A percentile compares a stretch with the other conserved stretches of the same genome.
These are phyloP conservation scores for Brachionus manjavacas DNA, from an alignment of 1,140 invertebrate species.

Conservation along the genomic window DNA sequence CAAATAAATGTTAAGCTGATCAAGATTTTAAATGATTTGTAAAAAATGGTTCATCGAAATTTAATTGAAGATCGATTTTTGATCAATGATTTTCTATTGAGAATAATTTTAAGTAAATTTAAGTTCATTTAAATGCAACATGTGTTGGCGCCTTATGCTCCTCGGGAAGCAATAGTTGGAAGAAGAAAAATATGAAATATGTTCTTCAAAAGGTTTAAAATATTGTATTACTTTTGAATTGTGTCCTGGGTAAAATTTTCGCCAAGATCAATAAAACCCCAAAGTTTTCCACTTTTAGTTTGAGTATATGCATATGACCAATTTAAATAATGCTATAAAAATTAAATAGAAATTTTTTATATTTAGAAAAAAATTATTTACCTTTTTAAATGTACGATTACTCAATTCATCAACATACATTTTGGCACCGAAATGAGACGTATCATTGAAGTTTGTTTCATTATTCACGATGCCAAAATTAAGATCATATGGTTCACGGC, in stretches of 20 bases:
- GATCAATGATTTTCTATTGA: too few species aligned
- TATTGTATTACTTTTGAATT: conserved; percentile 58
- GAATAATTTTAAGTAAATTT: too few species aligned
- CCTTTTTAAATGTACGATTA: conserved; percentile 30
- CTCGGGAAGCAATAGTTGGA: too few species aligned
- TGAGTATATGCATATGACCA: conserved; percentile 10
- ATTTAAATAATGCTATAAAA: conserved; percentile 4
- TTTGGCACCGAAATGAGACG: background rate
- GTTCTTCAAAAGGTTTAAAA: too few species aligned
- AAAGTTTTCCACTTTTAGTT: conserved; percentile 66
- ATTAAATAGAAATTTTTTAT: background rate
- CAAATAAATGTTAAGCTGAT: too few species aligned
- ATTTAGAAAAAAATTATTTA: background rate
- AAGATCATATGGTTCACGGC: conserved; percentile 77
- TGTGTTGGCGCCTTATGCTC: too few species aligned
- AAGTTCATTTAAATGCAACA: too few species aligned
- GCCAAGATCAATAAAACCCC: conserved; percentile 78
- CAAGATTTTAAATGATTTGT: too few species aligned
- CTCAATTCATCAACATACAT: conserved; percentile 7
- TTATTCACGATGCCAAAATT: conserved; percentile 71
- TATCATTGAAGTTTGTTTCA: conserved; percentile 45
- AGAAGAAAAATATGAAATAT: too few species aligned
- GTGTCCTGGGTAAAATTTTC: conserved; percentile 78
- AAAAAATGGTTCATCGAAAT: too few species aligned
- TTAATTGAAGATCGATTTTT: too few species aligned